Conservation (phyloP, 2,888 invertebrate species). For the Andrena camellia region DNA sequence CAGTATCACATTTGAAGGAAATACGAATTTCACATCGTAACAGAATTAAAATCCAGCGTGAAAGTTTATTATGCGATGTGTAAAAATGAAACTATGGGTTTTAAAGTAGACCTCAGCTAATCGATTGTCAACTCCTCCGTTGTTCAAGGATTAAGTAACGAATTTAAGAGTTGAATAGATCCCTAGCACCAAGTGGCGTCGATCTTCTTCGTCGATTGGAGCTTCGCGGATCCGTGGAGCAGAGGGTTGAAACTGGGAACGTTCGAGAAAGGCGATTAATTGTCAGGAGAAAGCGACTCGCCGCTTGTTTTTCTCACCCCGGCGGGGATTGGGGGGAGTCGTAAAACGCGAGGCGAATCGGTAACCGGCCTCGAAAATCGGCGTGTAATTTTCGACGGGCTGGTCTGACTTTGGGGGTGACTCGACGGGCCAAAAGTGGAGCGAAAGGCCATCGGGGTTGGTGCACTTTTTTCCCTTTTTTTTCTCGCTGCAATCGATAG, state of each 20-base stretch:
- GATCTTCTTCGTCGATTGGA: too few species aligned
- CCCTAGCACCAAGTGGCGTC: too few species aligned
- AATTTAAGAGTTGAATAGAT: too few species aligned
- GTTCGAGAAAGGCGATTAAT: conserved; percentile 2
- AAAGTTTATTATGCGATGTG: too few species aligned
- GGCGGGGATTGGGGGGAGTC: background rate
- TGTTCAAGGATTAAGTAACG: too few species aligned
- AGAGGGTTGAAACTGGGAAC: background rate
- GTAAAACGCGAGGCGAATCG: conserved; percentile 55
- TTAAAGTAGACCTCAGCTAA: too few species aligned
- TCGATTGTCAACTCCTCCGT: too few species aligned
- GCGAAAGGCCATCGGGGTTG: background rate
- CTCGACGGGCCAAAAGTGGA: background rate
- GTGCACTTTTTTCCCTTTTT: background rate
- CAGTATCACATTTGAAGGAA: too few species aligned
- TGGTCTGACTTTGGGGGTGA: conserved; percentile 2
- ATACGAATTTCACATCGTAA: too few species aligned
- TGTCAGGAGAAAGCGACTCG: background rate
- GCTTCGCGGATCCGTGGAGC: background rate
- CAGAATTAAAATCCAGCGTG: too few species aligned
- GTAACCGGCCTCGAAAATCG: conserved; percentile 50
- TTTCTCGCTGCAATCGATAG: conserved; percentile 2
- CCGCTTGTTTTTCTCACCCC: conserved; percentile 6
- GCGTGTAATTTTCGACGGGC: conserved; percentile 44
- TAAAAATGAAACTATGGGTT: too few species aligned